These are phyloP conservation scores for Melospiza melodia DNA, from an alignment of 2,113 vertebrate species.

Conservation along the genomic window DNA sequence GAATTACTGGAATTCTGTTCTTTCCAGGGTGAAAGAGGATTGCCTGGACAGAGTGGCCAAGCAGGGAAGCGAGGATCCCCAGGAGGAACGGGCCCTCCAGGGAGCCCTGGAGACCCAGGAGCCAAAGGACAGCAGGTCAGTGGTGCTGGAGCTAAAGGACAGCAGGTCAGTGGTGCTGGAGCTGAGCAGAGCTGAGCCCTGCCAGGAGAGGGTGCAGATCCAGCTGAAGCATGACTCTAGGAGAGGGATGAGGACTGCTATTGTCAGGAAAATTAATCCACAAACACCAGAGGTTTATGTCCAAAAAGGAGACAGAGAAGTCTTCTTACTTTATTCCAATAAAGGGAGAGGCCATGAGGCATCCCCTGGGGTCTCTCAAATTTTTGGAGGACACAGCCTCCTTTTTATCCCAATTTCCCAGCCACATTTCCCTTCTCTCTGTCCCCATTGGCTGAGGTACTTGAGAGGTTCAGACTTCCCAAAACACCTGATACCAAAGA, in stretches of 20 bases:
- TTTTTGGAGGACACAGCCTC: too few relatives aligned
- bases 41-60: conserved; percentile 87
- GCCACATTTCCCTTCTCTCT: too few relatives aligned
- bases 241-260: not conserved
- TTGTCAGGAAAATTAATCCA: too few relatives aligned
- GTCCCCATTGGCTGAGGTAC: too few relatives aligned
- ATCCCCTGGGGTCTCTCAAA: too few relatives aligned
- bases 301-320: too few relatives aligned
- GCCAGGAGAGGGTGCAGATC: not conserved
- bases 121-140: conserved; percentile 92
- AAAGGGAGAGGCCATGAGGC: too few relatives aligned
- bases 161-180: conserved; percentile 80
- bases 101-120: conserved; percentile 83
- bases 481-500: too few relatives aligned
- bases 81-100: conserved; percentile 88
- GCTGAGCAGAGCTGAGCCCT: not conserved
- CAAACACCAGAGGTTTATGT: too few relatives aligned
- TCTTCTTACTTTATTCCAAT: too few relatives aligned
- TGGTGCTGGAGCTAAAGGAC: conserved; percentile 73
- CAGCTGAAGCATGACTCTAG: not conserved
- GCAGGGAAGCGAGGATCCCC: conserved; percentile 88
- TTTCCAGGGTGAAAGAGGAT: conserved; percentile 87
- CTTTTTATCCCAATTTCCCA: too few relatives aligned
- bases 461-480: too few relatives aligned
- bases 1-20: conserved; percentile 33